Percentiles rank a stretch among this genome's conserved stretches.
Conservation (phyloP, 1,140 invertebrate genomes). For the Cyrtorhinus lividipennis region DNA sequence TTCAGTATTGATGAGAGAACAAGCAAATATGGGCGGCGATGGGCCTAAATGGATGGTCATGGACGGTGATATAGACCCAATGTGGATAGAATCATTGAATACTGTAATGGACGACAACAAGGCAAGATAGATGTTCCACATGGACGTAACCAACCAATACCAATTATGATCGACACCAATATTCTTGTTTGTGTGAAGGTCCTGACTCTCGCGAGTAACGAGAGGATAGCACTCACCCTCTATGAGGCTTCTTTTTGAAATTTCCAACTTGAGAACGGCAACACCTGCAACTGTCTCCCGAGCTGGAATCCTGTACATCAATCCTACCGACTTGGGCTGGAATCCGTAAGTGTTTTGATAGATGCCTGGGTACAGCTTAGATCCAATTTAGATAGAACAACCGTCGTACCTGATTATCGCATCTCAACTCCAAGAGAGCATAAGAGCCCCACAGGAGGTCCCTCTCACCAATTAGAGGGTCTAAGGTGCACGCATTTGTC, state of each 20-base stretch:
- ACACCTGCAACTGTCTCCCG: constrained; percentile 91
- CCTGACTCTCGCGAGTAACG: constrained; percentile 82
- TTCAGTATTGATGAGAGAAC: constrained; percentile 83
- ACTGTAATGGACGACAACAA: constrained; percentile 77
- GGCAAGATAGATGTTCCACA: constrained; percentile 29
- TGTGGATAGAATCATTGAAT: constrained; percentile 94
- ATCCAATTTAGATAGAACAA: neutral
- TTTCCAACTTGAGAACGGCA: constrained; percentile 79
- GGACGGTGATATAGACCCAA: constrained; percentile 92
- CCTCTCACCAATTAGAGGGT: too few species aligned
- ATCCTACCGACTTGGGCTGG: constrained; percentile 92
- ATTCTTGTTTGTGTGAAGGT: constrained; percentile 35
- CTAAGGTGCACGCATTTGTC: too few species aligned
- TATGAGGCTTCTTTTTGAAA: constrained; percentile 90
- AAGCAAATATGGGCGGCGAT: constrained; percentile 70
- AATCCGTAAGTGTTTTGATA: constrained; percentile 59
- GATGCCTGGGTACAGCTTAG: neutral
- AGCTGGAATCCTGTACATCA: constrained; percentile 80
- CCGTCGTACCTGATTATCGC: too few species aligned
- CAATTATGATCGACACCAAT: neutral
- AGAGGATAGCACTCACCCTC: constrained; percentile 79
- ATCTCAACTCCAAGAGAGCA: too few species aligned
- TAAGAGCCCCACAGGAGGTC: too few species aligned
- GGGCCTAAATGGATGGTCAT: constrained; percentile 92
- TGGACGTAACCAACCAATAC: too few species aligned